Evolutionary conservation across 2,113 vertebrate species (phyloP).

Genomic region (Onychostoma macrolepis): DNA sequence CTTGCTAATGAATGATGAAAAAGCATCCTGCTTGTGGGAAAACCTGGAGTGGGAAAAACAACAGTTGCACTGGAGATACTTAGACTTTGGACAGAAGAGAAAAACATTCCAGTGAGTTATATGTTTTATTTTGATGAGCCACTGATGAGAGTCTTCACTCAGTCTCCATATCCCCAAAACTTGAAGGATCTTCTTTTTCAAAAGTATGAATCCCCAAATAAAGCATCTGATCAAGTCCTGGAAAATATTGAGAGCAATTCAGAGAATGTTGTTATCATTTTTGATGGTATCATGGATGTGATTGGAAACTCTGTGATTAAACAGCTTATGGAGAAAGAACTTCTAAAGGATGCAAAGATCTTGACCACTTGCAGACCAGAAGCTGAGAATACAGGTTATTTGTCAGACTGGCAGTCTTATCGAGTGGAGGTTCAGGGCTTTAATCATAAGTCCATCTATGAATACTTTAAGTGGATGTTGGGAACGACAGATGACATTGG

Average conservation of each 20-base stretch:
- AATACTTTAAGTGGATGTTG: conserved; percentile 51
- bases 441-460: conserved; percentile 37
- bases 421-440: conserved; percentile 57
- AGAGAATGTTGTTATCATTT: conserved; percentile 53
- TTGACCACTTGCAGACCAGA: conserved; percentile 55
- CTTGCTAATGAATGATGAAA: conserved; percentile 48
- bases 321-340: conserved; percentile 34
- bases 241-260: conserved; percentile 50
- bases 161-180: neutral
- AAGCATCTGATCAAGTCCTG: conserved; percentile 26
- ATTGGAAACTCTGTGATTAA: conserved; percentile 30
- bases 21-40: conserved; percentile 57
- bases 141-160: conserved; percentile 33
- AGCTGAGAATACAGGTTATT: conserved; percentile 28
- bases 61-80: conserved; percentile 49
- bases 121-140: conserved; percentile 59
- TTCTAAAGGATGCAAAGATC: conserved; percentile 51
- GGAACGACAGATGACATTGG: conserved; percentile 20
- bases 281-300: conserved; percentile 53
- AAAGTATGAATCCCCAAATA: conserved; percentile 31
- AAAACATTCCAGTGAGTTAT: conserved; percentile 39
- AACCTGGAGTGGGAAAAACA: conserved; percentile 59
- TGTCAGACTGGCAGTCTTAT: conserved; percentile 54
- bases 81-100: conserved; percentile 49
- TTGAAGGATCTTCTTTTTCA: conserved; percentile 50